Evolutionary conservation across 2,797 vertebrate species (phyloP).

Genomic region (Buceros bicornis): DNA sequence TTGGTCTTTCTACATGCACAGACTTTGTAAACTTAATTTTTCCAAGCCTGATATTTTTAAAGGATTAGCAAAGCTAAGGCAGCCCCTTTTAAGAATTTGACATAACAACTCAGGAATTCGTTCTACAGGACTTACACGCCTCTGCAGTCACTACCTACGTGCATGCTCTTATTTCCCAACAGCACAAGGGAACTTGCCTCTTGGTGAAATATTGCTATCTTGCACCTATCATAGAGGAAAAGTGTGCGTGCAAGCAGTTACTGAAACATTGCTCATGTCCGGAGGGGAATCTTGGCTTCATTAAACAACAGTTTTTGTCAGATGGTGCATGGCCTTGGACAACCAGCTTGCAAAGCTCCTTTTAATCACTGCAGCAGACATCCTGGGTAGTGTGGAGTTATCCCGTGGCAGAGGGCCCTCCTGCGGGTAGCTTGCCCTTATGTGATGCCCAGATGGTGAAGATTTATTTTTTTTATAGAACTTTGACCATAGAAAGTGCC

Average conservation of each 20-base stretch:
- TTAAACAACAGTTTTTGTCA: not conserved
- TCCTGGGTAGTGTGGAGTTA: not conserved
- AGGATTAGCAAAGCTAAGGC: not conserved
- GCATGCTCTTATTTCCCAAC: not conserved
- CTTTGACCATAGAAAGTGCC: not conserved
- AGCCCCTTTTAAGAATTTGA: not conserved
- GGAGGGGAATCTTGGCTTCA: not conserved
- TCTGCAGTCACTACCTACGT: not conserved
- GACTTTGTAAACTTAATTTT: not conserved
- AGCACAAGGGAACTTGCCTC: not conserved
- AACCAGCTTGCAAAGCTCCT: not conserved
- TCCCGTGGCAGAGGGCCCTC: not conserved
- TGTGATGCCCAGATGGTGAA: not conserved
- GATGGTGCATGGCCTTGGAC: not conserved
- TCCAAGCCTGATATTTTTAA: not conserved
- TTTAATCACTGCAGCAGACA: not conserved
- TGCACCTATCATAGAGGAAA: not conserved
- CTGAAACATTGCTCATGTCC: not conserved
- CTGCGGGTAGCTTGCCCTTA: not conserved
- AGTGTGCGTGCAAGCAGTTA: not conserved
- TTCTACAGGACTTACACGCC: not conserved
- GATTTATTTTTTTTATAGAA: not conserved
- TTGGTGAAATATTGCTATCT: not conserved
- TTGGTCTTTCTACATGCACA: not conserved
- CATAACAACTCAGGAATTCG: not conserved